A percentile compares a stretch with the other conserved stretches of the same genome.
These are phyloP conservation scores for Melieria picta DNA, from an alignment of 2,888 invertebrate genomes.

Conservation along the genomic window DNA sequence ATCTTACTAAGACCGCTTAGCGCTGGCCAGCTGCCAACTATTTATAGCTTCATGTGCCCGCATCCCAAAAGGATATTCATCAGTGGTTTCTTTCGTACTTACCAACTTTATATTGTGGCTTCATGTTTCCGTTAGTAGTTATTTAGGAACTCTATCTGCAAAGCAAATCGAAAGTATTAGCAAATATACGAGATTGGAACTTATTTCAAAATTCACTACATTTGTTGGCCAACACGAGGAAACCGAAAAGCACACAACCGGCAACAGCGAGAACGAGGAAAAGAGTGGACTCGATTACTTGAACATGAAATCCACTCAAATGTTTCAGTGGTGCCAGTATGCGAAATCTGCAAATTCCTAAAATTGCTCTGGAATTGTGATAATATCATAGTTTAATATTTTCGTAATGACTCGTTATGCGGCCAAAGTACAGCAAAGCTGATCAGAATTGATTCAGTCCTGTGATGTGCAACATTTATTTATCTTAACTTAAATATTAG, in stretches of 20 bases:
- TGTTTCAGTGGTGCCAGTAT: constrained; percentile 9
- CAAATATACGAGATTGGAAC: background rate
- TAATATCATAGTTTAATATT: no score
- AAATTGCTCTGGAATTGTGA: no score
- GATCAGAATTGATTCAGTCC: no score
- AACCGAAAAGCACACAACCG: background rate
- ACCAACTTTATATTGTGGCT: constrained; percentile 64
- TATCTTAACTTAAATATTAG: no score
- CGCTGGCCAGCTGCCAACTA: no score
- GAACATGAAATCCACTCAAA: background rate
- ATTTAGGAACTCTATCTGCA: constrained; percentile 1
- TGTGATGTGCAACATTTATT: no score
- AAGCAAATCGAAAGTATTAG: background rate
- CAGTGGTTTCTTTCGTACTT: constrained; percentile 48
- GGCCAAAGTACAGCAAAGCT: no score
- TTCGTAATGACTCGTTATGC: no score
- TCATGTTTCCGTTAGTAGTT: constrained; percentile 49
- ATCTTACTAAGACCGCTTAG: no score
- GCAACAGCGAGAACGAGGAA: background rate
- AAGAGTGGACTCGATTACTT: constrained; percentile 15
- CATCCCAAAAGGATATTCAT: background rate
- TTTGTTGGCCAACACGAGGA: background rate
- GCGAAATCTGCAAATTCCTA: background rate
- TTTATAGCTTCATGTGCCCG: no score
- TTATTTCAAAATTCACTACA: no score